phyloP scores from a whole-genome alignment of 2,113 vertebrate species.

The Xenopus laevis region DNA sequence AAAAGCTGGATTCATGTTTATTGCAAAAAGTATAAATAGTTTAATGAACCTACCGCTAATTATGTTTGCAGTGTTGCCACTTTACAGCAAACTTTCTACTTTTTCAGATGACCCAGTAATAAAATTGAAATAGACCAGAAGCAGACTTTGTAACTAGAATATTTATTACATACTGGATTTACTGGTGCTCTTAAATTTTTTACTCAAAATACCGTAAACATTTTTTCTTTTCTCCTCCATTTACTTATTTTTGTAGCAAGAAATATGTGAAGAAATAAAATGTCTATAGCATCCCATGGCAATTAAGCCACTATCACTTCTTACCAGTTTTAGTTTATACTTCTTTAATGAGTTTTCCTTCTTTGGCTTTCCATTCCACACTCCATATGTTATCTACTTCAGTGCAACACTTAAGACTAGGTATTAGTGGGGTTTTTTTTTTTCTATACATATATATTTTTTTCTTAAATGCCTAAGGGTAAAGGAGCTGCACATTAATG shows the following conservation, averaged over 20 bases:
- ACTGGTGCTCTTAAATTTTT: background rate
- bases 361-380: conserved; percentile 16
- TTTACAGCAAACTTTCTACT: no score
- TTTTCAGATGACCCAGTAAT: no score
- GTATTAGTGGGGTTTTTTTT: conserved; percentile 1
- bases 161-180: background rate
- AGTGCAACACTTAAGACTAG: conserved; percentile 17
- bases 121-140: no score
- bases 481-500: conserved; percentile 35
- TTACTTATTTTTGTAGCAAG: background rate
- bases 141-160: background rate
- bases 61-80: no score
- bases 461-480: conserved; percentile 24
- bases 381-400: conserved; percentile 25
- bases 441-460: conserved; percentile 5
- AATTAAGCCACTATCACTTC: conserved; percentile 25
- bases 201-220: background rate
- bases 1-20: no score
- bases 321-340: conserved; percentile 22
- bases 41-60: no score
- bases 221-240: background rate
- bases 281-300: background rate
- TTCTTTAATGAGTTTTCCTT: conserved; percentile 20
- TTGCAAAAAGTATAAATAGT: no score
- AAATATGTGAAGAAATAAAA: background rate